A percentile compares a stretch with the other conserved stretches of the same genome.
Evolutionary conservation across 2,797 vertebrate species (phyloP).

Genomic region (Steatocranus sp.): DNA sequence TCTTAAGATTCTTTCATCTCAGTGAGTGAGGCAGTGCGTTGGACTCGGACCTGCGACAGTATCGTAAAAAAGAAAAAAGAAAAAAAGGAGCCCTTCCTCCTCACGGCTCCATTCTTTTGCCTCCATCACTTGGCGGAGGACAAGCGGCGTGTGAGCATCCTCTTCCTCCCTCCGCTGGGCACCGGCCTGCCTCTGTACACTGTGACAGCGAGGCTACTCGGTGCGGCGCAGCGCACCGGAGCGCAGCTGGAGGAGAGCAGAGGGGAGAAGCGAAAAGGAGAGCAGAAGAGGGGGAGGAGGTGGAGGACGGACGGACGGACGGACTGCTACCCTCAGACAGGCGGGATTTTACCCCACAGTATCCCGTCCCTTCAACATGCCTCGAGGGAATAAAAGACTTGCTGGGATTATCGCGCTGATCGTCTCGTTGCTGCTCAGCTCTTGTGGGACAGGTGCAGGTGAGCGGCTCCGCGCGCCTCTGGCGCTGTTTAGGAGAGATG

Average conservation of each 20-base stretch:
- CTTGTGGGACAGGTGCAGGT: slow-evolving; percentile 61
- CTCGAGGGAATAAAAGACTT: slow-evolving; percentile 16
- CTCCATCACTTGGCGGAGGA: slow-evolving; percentile 28
- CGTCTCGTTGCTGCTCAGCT: slow-evolving; percentile 43
- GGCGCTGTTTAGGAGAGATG: not conserved
- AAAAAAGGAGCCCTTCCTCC: not conserved
- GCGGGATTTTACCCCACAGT: slow-evolving; percentile 23
- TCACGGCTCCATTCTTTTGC: not conserved
- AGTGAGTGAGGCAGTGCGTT: not conserved
- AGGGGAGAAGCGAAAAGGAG: slow-evolving; percentile 5
- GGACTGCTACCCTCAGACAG: not conserved
- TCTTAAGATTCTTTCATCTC: not conserved
- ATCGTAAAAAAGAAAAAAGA: not conserved
- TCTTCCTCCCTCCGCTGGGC: not conserved
- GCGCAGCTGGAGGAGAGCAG: slow-evolving; percentile 38
- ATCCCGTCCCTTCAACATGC: slow-evolving; percentile 49
- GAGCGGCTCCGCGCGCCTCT: slow-evolving; percentile 32
- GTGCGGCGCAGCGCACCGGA: slow-evolving; percentile 41
- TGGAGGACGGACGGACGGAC: slow-evolving; percentile 29
- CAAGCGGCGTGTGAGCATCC: slow-evolving; percentile 28
- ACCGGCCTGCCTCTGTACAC: slow-evolving; percentile 3
- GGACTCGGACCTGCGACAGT: slow-evolving; percentile 16
- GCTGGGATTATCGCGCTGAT: slow-evolving; percentile 48
- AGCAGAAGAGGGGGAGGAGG: slow-evolving; percentile 3
- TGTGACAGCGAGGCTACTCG: slow-evolving; percentile 23